Percentiles rank a stretch among this genome's conserved stretches.
Evolutionary conservation across 92 coral and sea anemone genomes (phyloP).

Genomic region (Virgularia gustaviana): DNA sequence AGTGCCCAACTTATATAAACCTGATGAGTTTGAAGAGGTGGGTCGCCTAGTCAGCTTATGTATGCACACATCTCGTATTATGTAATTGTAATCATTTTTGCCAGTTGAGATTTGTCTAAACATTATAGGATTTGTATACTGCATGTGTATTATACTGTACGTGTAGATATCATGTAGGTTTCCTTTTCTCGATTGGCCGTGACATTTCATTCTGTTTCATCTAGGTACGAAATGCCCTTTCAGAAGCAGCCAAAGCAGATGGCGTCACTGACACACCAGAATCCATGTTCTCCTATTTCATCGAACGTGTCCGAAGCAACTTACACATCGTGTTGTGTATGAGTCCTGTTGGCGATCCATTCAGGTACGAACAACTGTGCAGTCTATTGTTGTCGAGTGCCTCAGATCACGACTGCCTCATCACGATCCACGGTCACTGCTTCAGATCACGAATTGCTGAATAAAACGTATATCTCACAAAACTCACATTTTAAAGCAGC

Average conservation of each 20-base stretch:
- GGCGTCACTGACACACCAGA: constrained; percentile 86
- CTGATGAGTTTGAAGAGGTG: constrained; percentile 99
- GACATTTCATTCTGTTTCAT: background rate
- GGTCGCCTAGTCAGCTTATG: background rate
- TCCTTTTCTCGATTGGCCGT: background rate
- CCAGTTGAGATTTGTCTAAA: background rate
- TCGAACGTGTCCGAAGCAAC: constrained; percentile 92
- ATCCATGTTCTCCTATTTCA: constrained; percentile 86
- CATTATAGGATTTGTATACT: background rate
- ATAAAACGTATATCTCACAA: no score
- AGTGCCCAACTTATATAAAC: constrained; percentile 95
- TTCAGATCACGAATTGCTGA: no score
- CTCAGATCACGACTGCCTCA: background rate
- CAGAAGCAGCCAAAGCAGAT: constrained; percentile 83
- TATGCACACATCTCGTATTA: no score
- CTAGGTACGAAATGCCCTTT: constrained; percentile 79
- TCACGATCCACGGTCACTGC: background rate
- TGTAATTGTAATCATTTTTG: no score
- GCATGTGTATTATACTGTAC: no score
- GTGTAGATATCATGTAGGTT: no score
- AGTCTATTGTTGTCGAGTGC: background rate
- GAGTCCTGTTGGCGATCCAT: constrained; percentile 98
- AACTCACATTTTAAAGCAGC: no score
- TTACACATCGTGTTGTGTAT: constrained; percentile 91
- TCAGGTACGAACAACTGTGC: constrained; percentile 61